Evolutionary conservation across 2,888 invertebrate species (phyloP).

Genomic region (Eremobia ochroleuca): DNA sequence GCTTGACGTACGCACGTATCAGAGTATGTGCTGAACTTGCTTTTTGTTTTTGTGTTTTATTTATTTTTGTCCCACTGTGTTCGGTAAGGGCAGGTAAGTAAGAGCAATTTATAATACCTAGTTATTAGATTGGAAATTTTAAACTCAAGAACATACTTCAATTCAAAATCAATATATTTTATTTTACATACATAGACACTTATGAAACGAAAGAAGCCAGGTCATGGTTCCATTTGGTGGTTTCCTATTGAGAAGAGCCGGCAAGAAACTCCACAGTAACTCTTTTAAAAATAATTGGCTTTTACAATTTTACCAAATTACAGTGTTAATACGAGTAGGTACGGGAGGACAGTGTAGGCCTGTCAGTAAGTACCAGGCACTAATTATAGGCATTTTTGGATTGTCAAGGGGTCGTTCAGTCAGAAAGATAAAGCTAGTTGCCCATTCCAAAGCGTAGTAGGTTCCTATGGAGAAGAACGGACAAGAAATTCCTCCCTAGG

Average conservation of each 20-base stretch:
- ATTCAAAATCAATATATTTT: no score
- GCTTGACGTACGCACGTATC: conserved; percentile 50
- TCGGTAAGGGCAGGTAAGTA: not conserved
- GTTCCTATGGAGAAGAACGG: not conserved
- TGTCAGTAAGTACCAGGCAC: not conserved
- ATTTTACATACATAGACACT: no score
- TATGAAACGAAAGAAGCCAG: not conserved
- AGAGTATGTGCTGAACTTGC: conserved; percentile 54
- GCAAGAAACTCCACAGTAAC: not conserved
- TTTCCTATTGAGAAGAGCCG: not conserved
- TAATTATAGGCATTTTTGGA: not conserved
- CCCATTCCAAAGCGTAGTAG: not conserved
- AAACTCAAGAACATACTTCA: no score
- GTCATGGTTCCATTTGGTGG: not conserved
- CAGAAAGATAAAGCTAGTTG: not conserved
- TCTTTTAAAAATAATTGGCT: no score
- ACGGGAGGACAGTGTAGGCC: not conserved
- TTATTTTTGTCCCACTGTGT: conserved; percentile 21
- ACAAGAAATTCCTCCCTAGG: not conserved
- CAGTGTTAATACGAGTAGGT: not conserved
- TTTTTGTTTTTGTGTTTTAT: conserved; percentile 31
- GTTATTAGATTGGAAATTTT: not conserved
- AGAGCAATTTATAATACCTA: not conserved
- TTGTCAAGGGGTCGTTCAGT: not conserved
- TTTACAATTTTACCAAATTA: no score